Evolutionary conservation across 2,888 invertebrate species (phyloP).

Genomic region (Sabatieria punctata): DNA sequence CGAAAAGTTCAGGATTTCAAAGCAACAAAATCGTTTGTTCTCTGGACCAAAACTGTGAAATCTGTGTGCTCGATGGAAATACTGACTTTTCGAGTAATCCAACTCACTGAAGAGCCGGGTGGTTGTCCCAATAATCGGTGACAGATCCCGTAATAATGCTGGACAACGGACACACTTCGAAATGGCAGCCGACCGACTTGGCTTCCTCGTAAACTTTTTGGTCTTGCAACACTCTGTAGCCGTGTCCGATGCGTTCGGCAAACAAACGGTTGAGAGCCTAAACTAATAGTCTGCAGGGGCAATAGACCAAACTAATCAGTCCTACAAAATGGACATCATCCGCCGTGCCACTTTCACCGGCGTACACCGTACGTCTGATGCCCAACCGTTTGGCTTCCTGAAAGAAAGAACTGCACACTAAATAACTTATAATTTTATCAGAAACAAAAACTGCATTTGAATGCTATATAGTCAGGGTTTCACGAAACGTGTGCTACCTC

Average conservation of each 20-base stretch:
- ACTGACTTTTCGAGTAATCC: too few species aligned
- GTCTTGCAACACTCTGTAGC: slow-evolving; percentile 38
- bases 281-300: too few species aligned
- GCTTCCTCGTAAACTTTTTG: slow-evolving; percentile 33
- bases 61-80: too few species aligned
- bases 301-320: slow-evolving; percentile 7
- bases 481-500: too few species aligned
- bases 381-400: slow-evolving; percentile 34
- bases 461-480: too few species aligned
- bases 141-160: slow-evolving; percentile 38
- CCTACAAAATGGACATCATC: slow-evolving; percentile 26
- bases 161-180: slow-evolving; percentile 41
- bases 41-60: too few species aligned
- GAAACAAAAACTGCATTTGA: too few species aligned
- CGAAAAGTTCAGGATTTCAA: too few species aligned
- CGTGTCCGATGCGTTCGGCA: slow-evolving; percentile 42
- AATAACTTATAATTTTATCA: too few species aligned
- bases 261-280: slow-evolving; percentile 37
- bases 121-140: slow-evolving; percentile 22
- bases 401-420: too few species aligned
- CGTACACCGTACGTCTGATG: slow-evolving; percentile 40
- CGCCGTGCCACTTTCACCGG: slow-evolving; percentile 39
- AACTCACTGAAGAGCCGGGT: too few species aligned
- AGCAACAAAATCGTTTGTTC: too few species aligned
- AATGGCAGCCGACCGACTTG: slow-evolving; percentile 33